A percentile compares a stretch with the other conserved stretches of the same genome.
Evolutionary conservation across 2,797 vertebrate genomes (phyloP).

Genomic region (Potorous gilbertii): DNA sequence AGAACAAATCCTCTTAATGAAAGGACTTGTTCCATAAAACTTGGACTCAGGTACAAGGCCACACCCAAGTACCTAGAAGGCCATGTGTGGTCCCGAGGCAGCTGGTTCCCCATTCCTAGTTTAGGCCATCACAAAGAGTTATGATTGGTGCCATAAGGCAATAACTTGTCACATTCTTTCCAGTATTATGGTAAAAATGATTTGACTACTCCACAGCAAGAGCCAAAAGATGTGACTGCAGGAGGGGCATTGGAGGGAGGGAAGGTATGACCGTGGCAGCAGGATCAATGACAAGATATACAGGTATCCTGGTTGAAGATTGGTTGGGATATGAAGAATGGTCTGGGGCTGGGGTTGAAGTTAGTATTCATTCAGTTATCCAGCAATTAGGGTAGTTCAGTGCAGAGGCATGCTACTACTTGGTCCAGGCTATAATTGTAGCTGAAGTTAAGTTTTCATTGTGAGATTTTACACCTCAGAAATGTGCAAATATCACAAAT

Average conservation of each 20-base stretch:
- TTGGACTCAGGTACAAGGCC: no score
- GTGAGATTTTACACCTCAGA: no score
- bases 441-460: no score
- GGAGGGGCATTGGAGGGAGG: background rate
- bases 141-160: background rate
- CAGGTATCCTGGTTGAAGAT: background rate
- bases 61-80: no score
- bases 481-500: no score
- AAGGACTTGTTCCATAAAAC: no score
- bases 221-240: background rate
- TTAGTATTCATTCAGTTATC: background rate
- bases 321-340: background rate
- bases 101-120: no score
- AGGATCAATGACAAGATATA: background rate
- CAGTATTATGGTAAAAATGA: background rate
- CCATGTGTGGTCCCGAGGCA: no score
- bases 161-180: background rate
- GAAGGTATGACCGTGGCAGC: background rate
- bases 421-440: no score
- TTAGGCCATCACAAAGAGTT: background rate
- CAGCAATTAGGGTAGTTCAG: background rate
- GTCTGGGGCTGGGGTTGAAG: background rate
- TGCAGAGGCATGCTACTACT: no score
- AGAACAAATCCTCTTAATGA: no score
- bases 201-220: background rate